Percentiles rank a stretch among this genome's conserved stretches.
Conservation (phyloP, 1,140 invertebrate genomes). For the Sycobia sp. region DNA sequence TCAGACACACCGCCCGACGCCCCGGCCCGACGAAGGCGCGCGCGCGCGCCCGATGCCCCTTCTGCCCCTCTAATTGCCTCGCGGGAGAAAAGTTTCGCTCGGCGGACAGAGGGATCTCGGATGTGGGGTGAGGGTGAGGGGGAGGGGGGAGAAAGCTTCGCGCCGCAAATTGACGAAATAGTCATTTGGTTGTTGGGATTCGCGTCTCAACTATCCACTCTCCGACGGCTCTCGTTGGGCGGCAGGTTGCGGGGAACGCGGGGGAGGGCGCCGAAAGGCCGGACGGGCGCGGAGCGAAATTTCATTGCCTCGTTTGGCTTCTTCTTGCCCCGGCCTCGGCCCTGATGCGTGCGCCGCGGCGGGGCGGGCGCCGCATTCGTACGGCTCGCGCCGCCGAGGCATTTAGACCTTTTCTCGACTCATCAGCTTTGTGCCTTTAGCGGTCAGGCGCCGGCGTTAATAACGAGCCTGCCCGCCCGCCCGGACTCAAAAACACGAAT, state of each 20-base stretch:
- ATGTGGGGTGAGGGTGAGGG: no score
- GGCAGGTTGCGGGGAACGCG: no score
- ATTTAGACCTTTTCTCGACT: constrained; percentile 56
- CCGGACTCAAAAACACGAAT: constrained; percentile 55
- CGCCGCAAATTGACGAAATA: constrained; percentile 21
- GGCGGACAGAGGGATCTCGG: no score
- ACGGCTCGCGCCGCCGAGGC: constrained; percentile 38
- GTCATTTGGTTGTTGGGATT: constrained; percentile 8
- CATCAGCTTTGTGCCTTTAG: constrained; percentile 56
- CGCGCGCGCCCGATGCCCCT: no score
- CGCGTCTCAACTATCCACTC: not conserved
- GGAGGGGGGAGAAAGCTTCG: no score
- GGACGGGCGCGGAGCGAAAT: constrained; percentile 36
- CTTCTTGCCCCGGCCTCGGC: constrained; percentile 36
- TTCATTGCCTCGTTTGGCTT: constrained; percentile 46
- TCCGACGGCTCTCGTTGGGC: no score
- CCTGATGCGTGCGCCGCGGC: constrained; percentile 41
- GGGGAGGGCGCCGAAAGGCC: not conserved
- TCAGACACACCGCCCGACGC: no score
- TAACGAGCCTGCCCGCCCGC: constrained; percentile 43
- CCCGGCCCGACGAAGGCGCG: no score
- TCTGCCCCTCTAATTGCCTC: constrained; percentile 1
- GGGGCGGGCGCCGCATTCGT: not conserved
- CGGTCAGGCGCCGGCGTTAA: constrained; percentile 38
- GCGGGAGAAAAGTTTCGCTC: constrained; percentile 6